Conservation (phyloP, 1,140 invertebrate genomes). For the Drosophila pseudoananassae region DNA sequence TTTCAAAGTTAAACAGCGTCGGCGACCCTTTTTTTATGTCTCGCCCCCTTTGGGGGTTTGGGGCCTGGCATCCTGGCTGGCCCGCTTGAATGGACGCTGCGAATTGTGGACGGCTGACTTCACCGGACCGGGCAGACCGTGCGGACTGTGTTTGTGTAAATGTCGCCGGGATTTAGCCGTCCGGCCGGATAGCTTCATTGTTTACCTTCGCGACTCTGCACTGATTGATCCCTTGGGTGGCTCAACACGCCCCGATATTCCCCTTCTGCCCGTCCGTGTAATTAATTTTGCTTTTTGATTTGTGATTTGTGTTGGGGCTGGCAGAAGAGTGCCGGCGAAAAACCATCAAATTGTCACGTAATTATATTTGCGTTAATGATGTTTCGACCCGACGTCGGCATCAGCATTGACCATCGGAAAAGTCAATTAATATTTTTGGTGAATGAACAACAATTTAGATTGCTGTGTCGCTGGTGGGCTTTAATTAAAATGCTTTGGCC, state of each 20-base stretch:
- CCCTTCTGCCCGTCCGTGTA: conserved; percentile 30
- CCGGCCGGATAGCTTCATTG: conserved; percentile 54
- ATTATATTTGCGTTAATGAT: conserved; percentile 81
- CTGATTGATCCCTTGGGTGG: conserved; percentile 78
- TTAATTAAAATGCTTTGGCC: conserved; percentile 71
- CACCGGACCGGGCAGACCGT: background rate
- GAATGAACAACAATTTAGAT: conserved; percentile 65
- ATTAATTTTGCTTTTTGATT: conserved; percentile 70
- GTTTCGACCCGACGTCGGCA: conserved; percentile 42
- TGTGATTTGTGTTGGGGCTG: conserved; percentile 46
- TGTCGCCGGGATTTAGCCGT: conserved; percentile 28
- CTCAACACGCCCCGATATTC: conserved; percentile 34
- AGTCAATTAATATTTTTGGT: conserved; percentile 78
- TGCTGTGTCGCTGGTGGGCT: conserved; percentile 25
- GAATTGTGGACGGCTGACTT: conserved; percentile 13
- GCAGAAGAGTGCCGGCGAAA: conserved; percentile 13
- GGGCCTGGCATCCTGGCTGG: background rate
- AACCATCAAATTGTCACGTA: conserved; percentile 80
- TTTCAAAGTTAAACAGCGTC: conserved; percentile 75
- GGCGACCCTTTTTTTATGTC: conserved; percentile 63
- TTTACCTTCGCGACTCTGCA: conserved; percentile 73
- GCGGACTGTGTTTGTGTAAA: conserved; percentile 58
- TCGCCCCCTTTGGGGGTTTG: background rate
- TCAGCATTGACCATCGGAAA: conserved; percentile 49
- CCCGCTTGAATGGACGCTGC: conserved; percentile 28